phyloP scores from a whole-genome alignment of 2,113 vertebrate species.

The Lepus americanus region DNA sequence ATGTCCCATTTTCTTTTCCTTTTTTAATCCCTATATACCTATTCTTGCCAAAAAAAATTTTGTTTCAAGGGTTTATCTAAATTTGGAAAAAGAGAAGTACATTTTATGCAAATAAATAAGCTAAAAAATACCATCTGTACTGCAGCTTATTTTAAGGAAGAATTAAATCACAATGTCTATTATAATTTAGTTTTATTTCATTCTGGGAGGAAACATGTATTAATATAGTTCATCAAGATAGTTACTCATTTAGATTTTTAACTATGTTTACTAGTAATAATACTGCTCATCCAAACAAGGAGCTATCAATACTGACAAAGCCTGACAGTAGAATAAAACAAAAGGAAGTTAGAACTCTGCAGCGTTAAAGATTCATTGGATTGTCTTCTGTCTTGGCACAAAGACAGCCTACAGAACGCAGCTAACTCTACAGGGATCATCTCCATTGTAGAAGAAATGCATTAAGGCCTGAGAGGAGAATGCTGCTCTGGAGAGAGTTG shows the following conservation, averaged over 20 bases:
- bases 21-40: conserved; percentile 78
- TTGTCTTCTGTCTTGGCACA: not conserved
- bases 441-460: not conserved
- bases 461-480: conserved; percentile 59
- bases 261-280: not conserved
- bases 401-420: not conserved
- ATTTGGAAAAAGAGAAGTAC: conserved; percentile 65
- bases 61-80: conserved; percentile 76
- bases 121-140: conserved; percentile 71
- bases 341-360: not conserved
- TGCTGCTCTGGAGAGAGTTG: not conserved
- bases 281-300: not conserved
- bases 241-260: not conserved
- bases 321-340: conserved; percentile 27
- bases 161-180: conserved; percentile 62
- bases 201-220: not conserved
- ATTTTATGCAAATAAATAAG: conserved; percentile 79
- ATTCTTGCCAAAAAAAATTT: conserved; percentile 74
- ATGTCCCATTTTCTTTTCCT: conserved; percentile 81
- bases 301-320: not conserved
- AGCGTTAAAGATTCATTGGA: conserved; percentile 26
- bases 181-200: not conserved
- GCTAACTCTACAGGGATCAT: conserved; percentile 37
- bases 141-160: conserved; percentile 69
- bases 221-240: not conserved